These are phyloP conservation scores for Malacoctenus gilli DNA, from an alignment of 2,797 vertebrate species.

Conservation along the genomic window DNA sequence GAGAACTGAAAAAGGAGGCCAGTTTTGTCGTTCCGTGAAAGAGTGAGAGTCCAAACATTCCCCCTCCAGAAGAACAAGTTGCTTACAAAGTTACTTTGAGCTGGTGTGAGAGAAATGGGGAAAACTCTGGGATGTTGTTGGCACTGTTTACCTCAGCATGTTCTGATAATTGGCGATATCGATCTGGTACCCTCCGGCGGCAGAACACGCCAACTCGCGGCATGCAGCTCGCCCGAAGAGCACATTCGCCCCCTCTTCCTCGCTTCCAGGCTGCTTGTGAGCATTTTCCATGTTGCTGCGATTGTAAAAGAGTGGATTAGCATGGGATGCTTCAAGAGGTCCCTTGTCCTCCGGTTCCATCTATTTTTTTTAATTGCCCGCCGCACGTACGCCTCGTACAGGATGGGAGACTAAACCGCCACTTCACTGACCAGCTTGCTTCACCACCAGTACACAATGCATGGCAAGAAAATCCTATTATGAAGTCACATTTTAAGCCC, in stretches of 20 bases:
- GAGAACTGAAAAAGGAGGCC: no score
- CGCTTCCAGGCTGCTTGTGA: no score
- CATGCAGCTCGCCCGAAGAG: slow-evolving; percentile 14
- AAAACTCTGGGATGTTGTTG: no score
- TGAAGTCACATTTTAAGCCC: slow-evolving; percentile 13
- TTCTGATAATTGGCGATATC: slow-evolving; percentile 47
- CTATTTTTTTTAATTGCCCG: slow-evolving; percentile 16
- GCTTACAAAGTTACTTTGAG: no score
- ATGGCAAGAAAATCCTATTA: slow-evolving; percentile 33
- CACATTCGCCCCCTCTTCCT: neutral
- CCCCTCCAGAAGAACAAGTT: no score
- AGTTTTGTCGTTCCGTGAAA: no score
- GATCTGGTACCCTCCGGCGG: slow-evolving; percentile 15
- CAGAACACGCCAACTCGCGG: slow-evolving; percentile 11
- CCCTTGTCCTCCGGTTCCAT: neutral
- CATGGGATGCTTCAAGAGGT: slow-evolving; percentile 5
- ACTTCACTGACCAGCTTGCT: slow-evolving; percentile 9
- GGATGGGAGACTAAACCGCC: neutral
- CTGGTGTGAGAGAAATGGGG: no score
- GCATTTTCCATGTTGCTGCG: no score
- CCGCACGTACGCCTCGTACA: slow-evolving; percentile 4
- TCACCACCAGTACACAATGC: slow-evolving; percentile 1
- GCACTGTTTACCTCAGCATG: slow-evolving; percentile 18
- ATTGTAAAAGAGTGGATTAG: slow-evolving; percentile 12
- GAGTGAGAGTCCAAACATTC: no score